Conservation (phyloP, 2,888 invertebrate genomes). For the Chromoteleia sp. region DNA sequence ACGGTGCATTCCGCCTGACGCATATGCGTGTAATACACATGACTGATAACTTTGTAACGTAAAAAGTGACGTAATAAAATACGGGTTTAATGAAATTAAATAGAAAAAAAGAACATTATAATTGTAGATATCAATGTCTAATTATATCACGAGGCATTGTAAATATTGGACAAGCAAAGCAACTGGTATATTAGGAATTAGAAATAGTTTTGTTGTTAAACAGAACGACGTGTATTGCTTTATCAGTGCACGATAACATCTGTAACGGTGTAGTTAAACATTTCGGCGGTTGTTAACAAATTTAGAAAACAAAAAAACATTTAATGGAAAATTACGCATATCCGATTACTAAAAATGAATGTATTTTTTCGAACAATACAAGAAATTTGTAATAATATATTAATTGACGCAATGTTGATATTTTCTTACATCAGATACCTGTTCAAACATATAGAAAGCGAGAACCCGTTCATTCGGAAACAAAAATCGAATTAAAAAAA, state of each 20-base stretch:
- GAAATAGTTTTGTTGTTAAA: no score
- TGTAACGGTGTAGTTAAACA: no score
- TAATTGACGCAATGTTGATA: background rate
- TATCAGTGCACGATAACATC: no score
- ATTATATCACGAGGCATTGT: slow-evolving; percentile 10
- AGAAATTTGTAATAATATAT: background rate
- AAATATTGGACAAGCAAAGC: slow-evolving; percentile 4
- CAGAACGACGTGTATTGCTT: no score
- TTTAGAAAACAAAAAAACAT: no score
- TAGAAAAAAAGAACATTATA: background rate
- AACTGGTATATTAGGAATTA: background rate
- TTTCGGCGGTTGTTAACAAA: no score
- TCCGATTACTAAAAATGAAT: no score
- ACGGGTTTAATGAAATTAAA: background rate
- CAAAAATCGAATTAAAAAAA: no score
- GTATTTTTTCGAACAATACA: no score
- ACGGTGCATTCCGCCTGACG: background rate
- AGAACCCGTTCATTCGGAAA: background rate
- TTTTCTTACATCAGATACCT: background rate
- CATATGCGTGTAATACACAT: background rate
- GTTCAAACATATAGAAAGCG: background rate
- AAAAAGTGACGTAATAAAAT: slow-evolving; percentile 14
- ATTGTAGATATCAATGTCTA: slow-evolving; percentile 19
- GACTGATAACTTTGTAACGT: slow-evolving; percentile 24
- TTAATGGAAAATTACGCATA: no score